phyloP scores from a whole-genome alignment of 2,113 vertebrate genomes.

The Pungitius pungitius region DNA sequence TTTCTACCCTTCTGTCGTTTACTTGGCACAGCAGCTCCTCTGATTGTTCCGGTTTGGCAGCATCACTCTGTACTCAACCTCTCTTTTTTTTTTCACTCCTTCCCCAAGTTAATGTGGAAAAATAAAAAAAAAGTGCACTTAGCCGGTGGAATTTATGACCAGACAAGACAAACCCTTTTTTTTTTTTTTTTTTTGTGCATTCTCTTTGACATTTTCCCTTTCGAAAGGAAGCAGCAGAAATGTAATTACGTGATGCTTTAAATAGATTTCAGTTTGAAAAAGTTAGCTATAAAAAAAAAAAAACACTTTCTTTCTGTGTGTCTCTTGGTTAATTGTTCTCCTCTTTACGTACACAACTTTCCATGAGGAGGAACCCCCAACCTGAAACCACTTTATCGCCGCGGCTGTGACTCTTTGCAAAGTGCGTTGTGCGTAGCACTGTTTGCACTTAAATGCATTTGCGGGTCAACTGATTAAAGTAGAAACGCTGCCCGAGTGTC shows the following conservation, averaged over 20 bases:
- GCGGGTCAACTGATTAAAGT: conserved; percentile 23
- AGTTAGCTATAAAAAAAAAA: not conserved
- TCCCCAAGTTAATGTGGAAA: conserved; percentile 63
- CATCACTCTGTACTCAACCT: conserved; percentile 67
- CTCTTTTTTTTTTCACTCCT: conserved; percentile 61
- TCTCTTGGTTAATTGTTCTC: not conserved
- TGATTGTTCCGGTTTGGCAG: conserved; percentile 75
- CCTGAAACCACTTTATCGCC: not conserved
- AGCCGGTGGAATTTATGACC: conserved; percentile 55
- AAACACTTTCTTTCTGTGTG: not conserved
- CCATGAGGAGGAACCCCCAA: not conserved
- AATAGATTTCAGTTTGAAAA: not conserved
- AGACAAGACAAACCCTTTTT: conserved; percentile 39
- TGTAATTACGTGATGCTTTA: conserved; percentile 18
- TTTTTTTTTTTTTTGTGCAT: too few species aligned
- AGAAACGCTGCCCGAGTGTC: conserved; percentile 13
- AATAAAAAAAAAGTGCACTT: conserved; percentile 71
- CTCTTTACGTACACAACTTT: not conserved
- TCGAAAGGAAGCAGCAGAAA: conserved; percentile 11
- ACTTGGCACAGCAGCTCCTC: conserved; percentile 65
- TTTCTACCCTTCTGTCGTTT: conserved; percentile 71
- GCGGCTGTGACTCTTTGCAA: not conserved
- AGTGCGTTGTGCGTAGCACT: not conserved
- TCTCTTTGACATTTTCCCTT: not conserved
- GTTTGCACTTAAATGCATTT: conserved; percentile 22